These are phyloP conservation scores for Drosophila meridiana DNA, from an alignment of 2,888 invertebrate genomes.

Conservation along the genomic window DNA sequence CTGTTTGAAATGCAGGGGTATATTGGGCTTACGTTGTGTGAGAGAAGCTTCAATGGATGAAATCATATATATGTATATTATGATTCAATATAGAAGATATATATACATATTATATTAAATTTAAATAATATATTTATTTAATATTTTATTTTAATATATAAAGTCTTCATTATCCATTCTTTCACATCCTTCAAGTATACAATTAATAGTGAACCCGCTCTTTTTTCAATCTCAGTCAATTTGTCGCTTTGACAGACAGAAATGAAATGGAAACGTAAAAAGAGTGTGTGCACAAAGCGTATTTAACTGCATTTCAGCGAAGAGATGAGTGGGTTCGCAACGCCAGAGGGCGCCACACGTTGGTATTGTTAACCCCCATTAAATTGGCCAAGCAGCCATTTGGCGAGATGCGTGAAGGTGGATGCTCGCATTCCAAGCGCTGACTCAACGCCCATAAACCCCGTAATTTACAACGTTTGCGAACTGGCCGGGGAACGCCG, in stretches of 20 bases:
- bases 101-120: too few relatives aligned
- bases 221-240: not conserved
- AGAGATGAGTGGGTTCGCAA: slow-evolving; percentile 13
- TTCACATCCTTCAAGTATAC: not conserved
- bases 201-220: not conserved
- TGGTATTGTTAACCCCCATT: slow-evolving; percentile 27
- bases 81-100: not conserved
- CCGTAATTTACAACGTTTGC: slow-evolving; percentile 59
- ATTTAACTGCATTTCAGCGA: slow-evolving; percentile 22
- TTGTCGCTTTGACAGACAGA: slow-evolving; percentile 14
- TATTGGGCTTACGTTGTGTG: not conserved
- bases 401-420: slow-evolving; percentile 17
- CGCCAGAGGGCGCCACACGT: slow-evolving; percentile 41
- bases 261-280: slow-evolving; percentile 39
- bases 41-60: too few relatives aligned
- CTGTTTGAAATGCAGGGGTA: slow-evolving; percentile 1
- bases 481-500: not conserved
- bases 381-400: slow-evolving; percentile 34
- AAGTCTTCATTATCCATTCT: not conserved
- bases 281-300: slow-evolving; percentile 18
- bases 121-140: too few relatives aligned
- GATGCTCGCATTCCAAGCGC: slow-evolving; percentile 41
- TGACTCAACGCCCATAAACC: slow-evolving; percentile 62
- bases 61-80: not conserved
- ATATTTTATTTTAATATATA: not conserved